phyloP scores from a whole-genome alignment of 30 jellyfish, hydroid and myxozoan genomes.

The Sanderia malayensis region DNA sequence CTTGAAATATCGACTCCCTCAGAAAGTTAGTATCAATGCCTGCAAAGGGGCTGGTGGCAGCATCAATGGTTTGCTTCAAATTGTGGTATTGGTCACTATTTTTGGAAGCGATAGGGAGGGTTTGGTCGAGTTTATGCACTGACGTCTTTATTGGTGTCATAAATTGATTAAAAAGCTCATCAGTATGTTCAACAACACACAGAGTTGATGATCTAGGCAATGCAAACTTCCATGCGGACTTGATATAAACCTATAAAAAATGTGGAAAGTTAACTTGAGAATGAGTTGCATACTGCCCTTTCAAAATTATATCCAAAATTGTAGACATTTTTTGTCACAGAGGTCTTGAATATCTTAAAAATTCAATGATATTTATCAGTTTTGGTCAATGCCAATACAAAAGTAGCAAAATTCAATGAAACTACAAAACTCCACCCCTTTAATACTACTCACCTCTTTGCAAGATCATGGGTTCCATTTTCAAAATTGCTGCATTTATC shows the following conservation, averaged over 20 bases:
- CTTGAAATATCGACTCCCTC: background rate
- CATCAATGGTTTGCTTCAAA: background rate
- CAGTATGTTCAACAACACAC: background rate
- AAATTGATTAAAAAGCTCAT: background rate
- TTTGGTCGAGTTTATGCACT: background rate
- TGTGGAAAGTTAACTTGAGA: background rate
- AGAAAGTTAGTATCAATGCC: background rate
- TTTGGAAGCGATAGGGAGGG: background rate
- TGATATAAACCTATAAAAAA: background rate
- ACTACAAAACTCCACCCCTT: too few relatives aligned
- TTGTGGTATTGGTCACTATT: background rate
- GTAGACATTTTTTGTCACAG: background rate
- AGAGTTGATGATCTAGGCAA: background rate
- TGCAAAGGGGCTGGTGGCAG: background rate
- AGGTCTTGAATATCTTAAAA: background rate
- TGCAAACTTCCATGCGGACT: background rate
- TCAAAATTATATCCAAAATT: background rate
- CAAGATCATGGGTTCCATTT: background rate
- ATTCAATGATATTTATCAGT: background rate
- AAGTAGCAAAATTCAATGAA: too few relatives aligned
- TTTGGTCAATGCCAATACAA: too few relatives aligned
- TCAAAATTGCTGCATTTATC: too few relatives aligned
- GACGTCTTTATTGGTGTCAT: background rate
- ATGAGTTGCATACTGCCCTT: slow-evolving; percentile 2
- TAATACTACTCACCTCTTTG: background rate